These are phyloP conservation scores for Lagocephalus sceleratus DNA, from an alignment of 2,797 vertebrate genomes.

Conservation along the genomic window DNA sequence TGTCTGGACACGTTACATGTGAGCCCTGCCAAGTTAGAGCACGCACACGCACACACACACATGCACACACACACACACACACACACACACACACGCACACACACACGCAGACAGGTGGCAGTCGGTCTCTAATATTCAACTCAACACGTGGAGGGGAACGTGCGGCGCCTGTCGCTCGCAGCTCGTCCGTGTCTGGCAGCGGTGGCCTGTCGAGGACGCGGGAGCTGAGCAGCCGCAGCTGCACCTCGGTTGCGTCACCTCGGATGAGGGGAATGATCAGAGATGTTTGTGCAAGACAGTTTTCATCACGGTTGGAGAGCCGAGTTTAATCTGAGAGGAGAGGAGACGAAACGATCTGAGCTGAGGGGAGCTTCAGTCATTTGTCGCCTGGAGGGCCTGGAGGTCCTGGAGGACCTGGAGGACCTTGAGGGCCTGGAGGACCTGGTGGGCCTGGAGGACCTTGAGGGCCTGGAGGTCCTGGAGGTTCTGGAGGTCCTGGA, in stretches of 20 bases:
- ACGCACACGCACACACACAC: too few species aligned
- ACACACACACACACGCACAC: neutral
- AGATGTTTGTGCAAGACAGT: neutral
- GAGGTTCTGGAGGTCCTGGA: too few species aligned
- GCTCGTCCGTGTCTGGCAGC: slow-evolving; percentile 2
- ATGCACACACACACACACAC: slow-evolving; percentile 1
- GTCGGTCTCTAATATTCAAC: slow-evolving; percentile 16
- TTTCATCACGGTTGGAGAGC: neutral
- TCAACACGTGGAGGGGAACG: slow-evolving; percentile 17
- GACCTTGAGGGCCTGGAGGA: too few species aligned
- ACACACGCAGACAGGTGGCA: slow-evolving; percentile 26
- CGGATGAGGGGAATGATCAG: neutral
- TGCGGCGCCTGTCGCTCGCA: too few species aligned
- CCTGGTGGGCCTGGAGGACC: too few species aligned
- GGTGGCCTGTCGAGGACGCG: slow-evolving; percentile 7
- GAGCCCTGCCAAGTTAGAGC: slow-evolving; percentile 7
- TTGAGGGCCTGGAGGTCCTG: too few species aligned
- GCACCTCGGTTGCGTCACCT: neutral
- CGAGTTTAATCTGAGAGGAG: neutral
- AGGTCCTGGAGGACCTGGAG: neutral
- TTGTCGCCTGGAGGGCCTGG: slow-evolving; percentile 21
- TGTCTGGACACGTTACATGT: slow-evolving; percentile 14
- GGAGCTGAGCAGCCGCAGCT: neutral
- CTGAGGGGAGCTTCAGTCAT: neutral
- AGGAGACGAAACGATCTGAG: neutral